These are phyloP conservation scores for Macquaria ambigua DNA, from an alignment of 2,113 vertebrate species.

Conservation along the genomic window DNA sequence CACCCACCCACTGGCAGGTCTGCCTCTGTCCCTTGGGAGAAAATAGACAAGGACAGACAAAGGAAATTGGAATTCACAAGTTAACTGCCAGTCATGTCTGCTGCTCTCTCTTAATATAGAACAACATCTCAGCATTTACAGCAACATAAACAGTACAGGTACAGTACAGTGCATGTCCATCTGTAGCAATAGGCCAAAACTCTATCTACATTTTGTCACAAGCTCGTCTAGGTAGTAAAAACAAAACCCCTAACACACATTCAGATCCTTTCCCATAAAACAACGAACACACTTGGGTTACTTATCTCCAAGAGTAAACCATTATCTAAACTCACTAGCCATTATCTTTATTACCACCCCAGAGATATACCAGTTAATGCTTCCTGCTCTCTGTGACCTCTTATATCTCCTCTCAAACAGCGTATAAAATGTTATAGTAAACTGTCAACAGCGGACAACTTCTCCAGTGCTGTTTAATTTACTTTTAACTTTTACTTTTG, in stretches of 20 bases:
- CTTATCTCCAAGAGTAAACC: constrained; percentile 18
- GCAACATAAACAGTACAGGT: background rate
- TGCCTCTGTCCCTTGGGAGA: constrained; percentile 29
- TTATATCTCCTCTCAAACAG: background rate
- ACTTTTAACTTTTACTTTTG: background rate
- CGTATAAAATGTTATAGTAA: too few species aligned
- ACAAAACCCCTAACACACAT: background rate
- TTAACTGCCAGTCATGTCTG: constrained; percentile 29
- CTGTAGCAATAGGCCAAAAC: background rate
- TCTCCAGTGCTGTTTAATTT: background rate
- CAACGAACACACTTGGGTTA: background rate
- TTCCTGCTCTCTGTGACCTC: constrained; percentile 16
- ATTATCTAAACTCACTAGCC: constrained; percentile 19
- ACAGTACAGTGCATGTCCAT: too few species aligned
- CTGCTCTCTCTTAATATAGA: background rate
- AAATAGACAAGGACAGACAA: constrained; percentile 55
- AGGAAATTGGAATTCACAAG: constrained; percentile 28
- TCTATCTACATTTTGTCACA: background rate
- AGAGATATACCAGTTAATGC: background rate
- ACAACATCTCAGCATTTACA: background rate
- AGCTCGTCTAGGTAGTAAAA: background rate
- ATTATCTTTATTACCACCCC: constrained; percentile 29
- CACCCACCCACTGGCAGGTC: background rate
- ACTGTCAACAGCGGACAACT: background rate
- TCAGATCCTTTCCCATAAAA: background rate